phyloP scores from a whole-genome alignment of 2,888 invertebrate genomes.

The Linnaemya vulpina region DNA sequence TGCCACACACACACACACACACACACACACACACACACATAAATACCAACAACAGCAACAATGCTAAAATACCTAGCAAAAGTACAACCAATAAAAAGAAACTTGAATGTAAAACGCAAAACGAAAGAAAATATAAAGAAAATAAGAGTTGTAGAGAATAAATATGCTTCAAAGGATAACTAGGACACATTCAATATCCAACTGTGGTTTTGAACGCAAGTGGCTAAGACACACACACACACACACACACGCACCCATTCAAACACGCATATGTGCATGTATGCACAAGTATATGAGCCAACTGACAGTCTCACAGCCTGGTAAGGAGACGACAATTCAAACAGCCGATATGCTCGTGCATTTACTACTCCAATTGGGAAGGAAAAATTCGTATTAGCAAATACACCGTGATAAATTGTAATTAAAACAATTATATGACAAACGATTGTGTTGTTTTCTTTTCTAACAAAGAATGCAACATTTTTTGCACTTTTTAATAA shows the following conservation, averaged over 20 bases:
- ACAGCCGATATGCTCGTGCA: constrained; percentile 41
- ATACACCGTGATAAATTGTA: constrained; percentile 20
- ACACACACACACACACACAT: constrained; percentile 1
- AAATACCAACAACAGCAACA: constrained; percentile 50
- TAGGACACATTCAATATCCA: constrained; percentile 68
- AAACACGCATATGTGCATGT: not conserved
- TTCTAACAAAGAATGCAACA: too few species aligned
- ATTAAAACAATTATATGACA: not conserved
- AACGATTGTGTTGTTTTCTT: too few species aligned
- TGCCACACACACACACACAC: constrained; percentile 4
- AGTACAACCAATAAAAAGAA: constrained; percentile 30
- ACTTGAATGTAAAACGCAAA: constrained; percentile 12
- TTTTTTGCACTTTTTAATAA: too few species aligned
- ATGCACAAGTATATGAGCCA: constrained; percentile 11
- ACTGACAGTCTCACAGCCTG: constrained; percentile 28
- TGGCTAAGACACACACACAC: constrained; percentile 4
- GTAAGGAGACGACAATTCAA: constrained; percentile 51
- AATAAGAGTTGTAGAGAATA: constrained; percentile 58
- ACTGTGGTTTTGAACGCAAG: constrained; percentile 53
- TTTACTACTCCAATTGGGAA: not conserved
- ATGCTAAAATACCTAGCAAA: constrained; percentile 49
- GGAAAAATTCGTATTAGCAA: constrained; percentile 1
- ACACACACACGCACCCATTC: not conserved
- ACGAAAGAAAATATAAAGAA: constrained; percentile 39
- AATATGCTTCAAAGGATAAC: constrained; percentile 70